Percentiles rank a stretch among this genome's conserved stretches.
Evolutionary conservation across 2,797 vertebrate species (phyloP).

Genomic region (Xenopus petersii): DNA sequence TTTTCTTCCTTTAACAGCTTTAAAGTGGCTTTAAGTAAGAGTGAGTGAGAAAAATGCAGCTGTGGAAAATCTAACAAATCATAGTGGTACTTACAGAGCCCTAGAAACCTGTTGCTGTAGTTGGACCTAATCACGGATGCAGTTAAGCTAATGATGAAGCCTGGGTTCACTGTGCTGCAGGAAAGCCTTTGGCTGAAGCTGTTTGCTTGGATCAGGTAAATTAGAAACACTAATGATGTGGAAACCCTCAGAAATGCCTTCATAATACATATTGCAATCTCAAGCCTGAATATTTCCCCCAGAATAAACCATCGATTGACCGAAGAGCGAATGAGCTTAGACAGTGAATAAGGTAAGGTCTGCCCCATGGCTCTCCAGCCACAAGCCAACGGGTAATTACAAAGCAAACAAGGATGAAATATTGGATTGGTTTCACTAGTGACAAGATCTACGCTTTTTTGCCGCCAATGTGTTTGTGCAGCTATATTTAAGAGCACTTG

Average conservation of each 20-base stretch:
- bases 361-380: constrained; percentile 54
- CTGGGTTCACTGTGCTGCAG: constrained; percentile 24
- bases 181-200: constrained; percentile 2
- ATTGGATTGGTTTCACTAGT: constrained; percentile 59
- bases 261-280: constrained; percentile 21
- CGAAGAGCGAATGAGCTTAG: constrained; percentile 35
- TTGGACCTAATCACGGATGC: neutral
- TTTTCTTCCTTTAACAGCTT: constrained; percentile 53
- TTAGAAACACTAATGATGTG: constrained; percentile 28
- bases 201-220: constrained; percentile 29
- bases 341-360: constrained; percentile 19
- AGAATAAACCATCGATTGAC: constrained; percentile 14
- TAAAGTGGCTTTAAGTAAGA: constrained; percentile 51
- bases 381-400: constrained; percentile 62
- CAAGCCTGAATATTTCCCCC: constrained; percentile 28
- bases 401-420: constrained; percentile 69
- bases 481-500: constrained; percentile 74
- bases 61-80: constrained; percentile 60
- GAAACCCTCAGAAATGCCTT: constrained; percentile 14
- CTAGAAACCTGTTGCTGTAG: neutral
- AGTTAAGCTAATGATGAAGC: neutral
- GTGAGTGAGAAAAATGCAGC: constrained; percentile 50
- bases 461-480: constrained; percentile 69
- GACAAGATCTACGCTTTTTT: constrained; percentile 66
- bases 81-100: constrained; percentile 34